These are phyloP conservation scores for Zele albiditarsus DNA, from an alignment of 2,888 invertebrate genomes.

Conservation along the genomic window DNA sequence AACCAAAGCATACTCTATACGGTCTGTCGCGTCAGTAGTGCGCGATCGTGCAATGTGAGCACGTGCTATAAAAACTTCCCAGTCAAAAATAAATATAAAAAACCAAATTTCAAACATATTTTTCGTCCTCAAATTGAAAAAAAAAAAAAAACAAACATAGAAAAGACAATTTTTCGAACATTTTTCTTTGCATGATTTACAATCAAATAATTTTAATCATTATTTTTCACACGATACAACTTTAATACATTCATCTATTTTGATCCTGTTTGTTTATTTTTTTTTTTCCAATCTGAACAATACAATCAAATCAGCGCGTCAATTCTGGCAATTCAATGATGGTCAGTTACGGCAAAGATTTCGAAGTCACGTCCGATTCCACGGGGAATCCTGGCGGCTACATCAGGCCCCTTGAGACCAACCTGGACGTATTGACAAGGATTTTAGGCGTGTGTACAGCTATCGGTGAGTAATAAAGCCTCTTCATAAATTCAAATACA, in stretches of 20 bases:
- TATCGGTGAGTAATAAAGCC: conserved; percentile 55
- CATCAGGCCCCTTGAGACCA: conserved; percentile 53
- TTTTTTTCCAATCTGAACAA: neutral
- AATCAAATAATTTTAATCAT: no score
- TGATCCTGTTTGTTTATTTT: neutral
- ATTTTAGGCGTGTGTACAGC: conserved; percentile 62
- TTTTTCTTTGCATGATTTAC: neutral
- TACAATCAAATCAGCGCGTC: neutral
- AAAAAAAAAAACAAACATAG: neutral
- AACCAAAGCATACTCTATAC: conserved; percentile 43
- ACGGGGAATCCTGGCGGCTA: conserved; percentile 54
- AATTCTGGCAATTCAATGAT: conserved; percentile 39
- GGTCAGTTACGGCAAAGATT: conserved; percentile 58
- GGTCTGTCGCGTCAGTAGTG: conserved; percentile 53
- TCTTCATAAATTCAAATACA: neutral
- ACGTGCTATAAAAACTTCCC: conserved; percentile 42
- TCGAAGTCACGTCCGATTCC: conserved; percentile 51
- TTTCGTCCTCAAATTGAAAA: neutral
- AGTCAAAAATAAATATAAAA: neutral
- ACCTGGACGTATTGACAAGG: conserved; percentile 58
- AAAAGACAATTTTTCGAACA: neutral
- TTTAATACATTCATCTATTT: neutral
- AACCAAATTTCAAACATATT: neutral
- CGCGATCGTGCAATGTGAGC: conserved; percentile 53
- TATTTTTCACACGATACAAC: no score